phyloP scores from a whole-genome alignment of 2,113 vertebrate species.

The Pandion haliaetus region DNA sequence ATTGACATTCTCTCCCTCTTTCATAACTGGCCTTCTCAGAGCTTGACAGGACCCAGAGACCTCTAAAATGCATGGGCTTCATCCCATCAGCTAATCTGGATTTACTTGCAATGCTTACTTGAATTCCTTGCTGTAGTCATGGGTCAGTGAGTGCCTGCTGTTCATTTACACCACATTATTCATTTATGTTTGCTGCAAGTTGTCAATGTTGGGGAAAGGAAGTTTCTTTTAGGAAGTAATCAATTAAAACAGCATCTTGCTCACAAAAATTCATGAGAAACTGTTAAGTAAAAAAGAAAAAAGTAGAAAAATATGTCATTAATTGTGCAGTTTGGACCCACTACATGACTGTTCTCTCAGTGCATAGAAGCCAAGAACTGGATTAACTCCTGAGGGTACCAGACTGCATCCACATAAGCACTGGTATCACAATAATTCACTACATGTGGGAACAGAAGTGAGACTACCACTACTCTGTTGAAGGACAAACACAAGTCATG shows the following conservation, averaged over 20 bases:
- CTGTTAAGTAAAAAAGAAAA: not conserved
- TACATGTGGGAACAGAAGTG: accelerated
- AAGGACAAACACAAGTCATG: not conserved
- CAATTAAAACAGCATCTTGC: not conserved
- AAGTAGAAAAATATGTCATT: not conserved
- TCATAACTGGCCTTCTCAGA: not conserved
- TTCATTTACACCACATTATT: not conserved
- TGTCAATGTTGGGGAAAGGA: not conserved
- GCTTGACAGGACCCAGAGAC: not conserved
- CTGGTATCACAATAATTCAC: not conserved
- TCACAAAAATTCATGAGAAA: not conserved
- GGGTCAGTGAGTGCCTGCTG: not conserved
- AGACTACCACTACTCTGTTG: not conserved
- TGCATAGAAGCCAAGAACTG: not conserved
- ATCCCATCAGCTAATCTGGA: not conserved
- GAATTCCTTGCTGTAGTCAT: not conserved
- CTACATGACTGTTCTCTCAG: not conserved
- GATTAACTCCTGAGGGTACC: not conserved
- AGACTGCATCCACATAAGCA: not conserved
- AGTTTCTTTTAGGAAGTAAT: not conserved
- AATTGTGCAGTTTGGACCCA: not conserved
- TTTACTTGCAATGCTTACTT: not conserved
- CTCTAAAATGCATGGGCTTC: not conserved
- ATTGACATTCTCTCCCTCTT: not conserved
- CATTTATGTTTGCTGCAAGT: not conserved